These are phyloP conservation scores for Daubentonia madagascariensis DNA, from an alignment of 2,113 vertebrate species.

Conservation along the genomic window DNA sequence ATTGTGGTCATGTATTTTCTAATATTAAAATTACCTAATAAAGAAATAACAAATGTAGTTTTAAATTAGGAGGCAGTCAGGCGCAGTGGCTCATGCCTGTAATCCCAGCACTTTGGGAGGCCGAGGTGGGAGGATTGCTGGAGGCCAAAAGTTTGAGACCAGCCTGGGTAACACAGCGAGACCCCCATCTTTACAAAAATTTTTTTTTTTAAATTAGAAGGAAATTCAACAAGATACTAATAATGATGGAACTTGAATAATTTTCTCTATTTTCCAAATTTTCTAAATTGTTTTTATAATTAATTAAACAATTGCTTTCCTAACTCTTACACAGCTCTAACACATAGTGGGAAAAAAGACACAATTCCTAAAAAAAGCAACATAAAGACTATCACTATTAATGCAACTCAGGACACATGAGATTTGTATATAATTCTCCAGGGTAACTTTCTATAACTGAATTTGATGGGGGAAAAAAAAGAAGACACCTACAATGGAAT, in stretches of 20 bases:
- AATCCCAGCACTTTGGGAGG: too few species aligned
- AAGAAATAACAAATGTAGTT: neutral
- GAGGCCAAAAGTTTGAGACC: too few species aligned
- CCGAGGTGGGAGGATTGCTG: too few species aligned
- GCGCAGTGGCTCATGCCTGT: too few species aligned
- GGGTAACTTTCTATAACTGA: neutral
- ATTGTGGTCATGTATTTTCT: neutral
- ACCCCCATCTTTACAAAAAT: too few species aligned
- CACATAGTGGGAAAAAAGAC: neutral
- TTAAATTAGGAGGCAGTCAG: neutral
- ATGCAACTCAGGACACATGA: neutral
- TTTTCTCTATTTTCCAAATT: conserved; percentile 6
- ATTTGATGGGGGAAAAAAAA: neutral
- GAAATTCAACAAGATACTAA: neutral
- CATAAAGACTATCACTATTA: neutral
- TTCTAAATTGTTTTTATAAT: neutral
- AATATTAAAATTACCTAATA: neutral
- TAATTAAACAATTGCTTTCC: neutral
- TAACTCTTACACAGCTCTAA: neutral
- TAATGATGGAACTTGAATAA: neutral
- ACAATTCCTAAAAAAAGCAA: neutral
- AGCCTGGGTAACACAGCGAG: too few species aligned
- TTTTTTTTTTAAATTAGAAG: neutral
- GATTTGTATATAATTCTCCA: neutral
- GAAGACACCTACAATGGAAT: neutral